Percentiles rank a stretch among this genome's conserved stretches.
Evolutionary conservation across 2,797 vertebrate genomes (phyloP).

Genomic region (Liparis tanakae): DNA sequence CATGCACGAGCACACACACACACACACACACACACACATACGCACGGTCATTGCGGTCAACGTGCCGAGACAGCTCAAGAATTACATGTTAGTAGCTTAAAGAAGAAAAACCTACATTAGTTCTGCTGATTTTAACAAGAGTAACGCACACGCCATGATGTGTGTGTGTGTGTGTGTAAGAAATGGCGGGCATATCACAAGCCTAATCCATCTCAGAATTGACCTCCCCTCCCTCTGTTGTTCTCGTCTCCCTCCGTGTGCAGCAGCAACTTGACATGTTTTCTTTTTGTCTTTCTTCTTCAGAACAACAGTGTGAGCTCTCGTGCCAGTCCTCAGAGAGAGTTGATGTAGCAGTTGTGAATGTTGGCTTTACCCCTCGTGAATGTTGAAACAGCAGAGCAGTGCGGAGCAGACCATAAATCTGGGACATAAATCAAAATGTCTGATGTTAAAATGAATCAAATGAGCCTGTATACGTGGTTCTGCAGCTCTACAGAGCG

Average conservation of each 20-base stretch:
- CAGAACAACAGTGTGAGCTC: constrained; percentile 44
- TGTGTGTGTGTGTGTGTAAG: constrained; percentile 6
- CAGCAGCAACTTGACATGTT: constrained; percentile 73
- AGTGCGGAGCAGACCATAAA: neutral
- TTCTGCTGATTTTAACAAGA: constrained; percentile 44
- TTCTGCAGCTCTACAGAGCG: neutral
- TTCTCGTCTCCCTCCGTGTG: constrained; percentile 54
- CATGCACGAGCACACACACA: neutral
- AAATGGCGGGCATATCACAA: constrained; percentile 15
- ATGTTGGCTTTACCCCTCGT: constrained; percentile 55
- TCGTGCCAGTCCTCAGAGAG: constrained; percentile 34
- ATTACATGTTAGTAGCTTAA: constrained; percentile 55
- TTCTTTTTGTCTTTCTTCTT: constrained; percentile 56
- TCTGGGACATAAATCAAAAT: neutral
- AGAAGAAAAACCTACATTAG: constrained; percentile 27
- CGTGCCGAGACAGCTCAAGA: constrained; percentile 45
- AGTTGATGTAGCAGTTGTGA: constrained; percentile 50
- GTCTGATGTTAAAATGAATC: neutral
- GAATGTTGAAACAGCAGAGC: constrained; percentile 38
- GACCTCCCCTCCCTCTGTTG: constrained; percentile 15
- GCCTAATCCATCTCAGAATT: constrained; percentile 31
- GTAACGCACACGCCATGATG: constrained; percentile 17
- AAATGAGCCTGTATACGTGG: neutral
- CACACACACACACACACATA: neutral
- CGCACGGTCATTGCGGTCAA: constrained; percentile 30